Evolutionary conservation across 1,140 invertebrate genomes (phyloP).

Genomic region (Riptortus pedestris): DNA sequence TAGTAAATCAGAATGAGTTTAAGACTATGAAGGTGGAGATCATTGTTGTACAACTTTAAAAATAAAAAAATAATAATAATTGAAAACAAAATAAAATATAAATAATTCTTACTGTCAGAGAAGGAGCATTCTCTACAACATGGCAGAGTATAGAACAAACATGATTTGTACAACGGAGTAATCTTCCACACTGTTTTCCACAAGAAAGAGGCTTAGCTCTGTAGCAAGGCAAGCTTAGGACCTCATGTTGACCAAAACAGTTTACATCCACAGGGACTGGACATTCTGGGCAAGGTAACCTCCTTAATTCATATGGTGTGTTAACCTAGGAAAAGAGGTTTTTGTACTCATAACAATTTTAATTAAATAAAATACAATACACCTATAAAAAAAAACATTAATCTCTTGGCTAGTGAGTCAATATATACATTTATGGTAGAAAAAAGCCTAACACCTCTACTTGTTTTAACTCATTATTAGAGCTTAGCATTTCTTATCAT

Average conservation of each 20-base stretch:
- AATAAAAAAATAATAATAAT: no score
- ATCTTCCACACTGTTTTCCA: constrained; percentile 55
- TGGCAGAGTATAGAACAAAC: constrained; percentile 65
- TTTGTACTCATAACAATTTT: no score
- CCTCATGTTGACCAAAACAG: constrained; percentile 77
- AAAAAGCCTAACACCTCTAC: no score
- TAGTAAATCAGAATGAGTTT: no score
- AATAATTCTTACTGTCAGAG: constrained; percentile 17
- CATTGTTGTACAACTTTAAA: no score
- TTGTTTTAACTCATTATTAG: no score
- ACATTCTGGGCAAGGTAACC: constrained; percentile 58
- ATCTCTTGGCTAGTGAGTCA: no score
- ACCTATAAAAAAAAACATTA: no score
- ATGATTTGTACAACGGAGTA: constrained; percentile 68
- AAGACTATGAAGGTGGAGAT: no score
- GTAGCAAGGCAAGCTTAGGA: constrained; percentile 60
- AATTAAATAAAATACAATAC: no score
- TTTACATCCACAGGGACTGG: constrained; percentile 55
- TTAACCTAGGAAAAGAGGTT: constrained; percentile 31
- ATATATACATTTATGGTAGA: no score
- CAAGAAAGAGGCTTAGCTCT: constrained; percentile 60
- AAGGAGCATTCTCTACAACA: constrained; percentile 38
- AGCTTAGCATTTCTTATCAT: no score
- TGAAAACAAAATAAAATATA: background rate
- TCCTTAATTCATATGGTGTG: constrained; percentile 49